A percentile compares a stretch with the other conserved stretches of the same genome.
Conservation (phyloP, 2,113 vertebrate species). For the Xiphophorus couchianus region DNA sequence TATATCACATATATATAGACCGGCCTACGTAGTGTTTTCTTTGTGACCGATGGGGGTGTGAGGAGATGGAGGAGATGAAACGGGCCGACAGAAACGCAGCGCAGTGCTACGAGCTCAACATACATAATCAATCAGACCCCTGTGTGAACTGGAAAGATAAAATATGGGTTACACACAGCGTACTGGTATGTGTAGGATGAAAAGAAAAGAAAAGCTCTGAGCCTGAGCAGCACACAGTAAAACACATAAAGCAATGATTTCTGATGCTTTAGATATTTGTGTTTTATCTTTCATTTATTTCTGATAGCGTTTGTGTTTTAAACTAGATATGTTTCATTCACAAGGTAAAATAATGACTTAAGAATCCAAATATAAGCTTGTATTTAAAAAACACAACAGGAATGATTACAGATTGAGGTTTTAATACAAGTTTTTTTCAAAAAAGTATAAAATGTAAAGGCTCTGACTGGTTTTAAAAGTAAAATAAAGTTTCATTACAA, state of each 20-base stretch:
- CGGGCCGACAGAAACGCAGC: neutral
- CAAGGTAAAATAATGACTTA: too few species aligned
- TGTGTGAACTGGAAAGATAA: neutral
- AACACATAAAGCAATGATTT: neutral
- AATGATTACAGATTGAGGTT: too few species aligned
- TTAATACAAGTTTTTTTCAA: too few species aligned
- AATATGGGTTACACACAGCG: constrained; percentile 8
- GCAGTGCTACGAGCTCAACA: constrained; percentile 1
- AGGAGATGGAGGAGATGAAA: constrained; percentile 1
- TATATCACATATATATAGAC: neutral
- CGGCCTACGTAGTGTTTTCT: neutral
- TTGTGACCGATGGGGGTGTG: neutral
- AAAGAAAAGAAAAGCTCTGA: neutral
- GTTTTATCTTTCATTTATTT: neutral
- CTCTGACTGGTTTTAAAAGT: too few species aligned
- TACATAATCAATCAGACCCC: constrained; percentile 26
- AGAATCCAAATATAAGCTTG: too few species aligned
- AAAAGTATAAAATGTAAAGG: too few species aligned
- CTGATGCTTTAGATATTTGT: neutral
- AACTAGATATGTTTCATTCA: too few species aligned
- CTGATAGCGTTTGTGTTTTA: too few species aligned
- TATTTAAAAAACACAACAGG: too few species aligned
- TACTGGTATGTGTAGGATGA: neutral
- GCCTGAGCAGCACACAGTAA: neutral
- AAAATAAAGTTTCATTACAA: too few species aligned